Conservation (phyloP, 2,888 invertebrate genomes). For the Agonopterix heracliana region DNA sequence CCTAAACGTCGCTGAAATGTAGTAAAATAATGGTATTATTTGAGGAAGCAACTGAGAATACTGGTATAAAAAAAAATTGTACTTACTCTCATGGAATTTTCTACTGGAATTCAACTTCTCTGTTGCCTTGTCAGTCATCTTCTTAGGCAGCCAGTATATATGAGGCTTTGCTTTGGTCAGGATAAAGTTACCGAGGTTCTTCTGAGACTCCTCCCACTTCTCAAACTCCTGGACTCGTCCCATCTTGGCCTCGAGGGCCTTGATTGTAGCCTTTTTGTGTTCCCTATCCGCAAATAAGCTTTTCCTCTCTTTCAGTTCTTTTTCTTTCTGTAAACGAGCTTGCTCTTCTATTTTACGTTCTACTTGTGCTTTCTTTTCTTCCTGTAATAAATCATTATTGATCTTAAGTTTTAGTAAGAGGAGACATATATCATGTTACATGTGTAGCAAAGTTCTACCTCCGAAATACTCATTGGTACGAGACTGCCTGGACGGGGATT, state of each 20-base stretch:
- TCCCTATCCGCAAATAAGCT: slow-evolving; percentile 90
- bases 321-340: slow-evolving; percentile 90
- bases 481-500: too few species aligned
- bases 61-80: background rate
- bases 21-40: too few species aligned
- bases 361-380: slow-evolving; percentile 81
- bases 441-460: too few species aligned
- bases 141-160: slow-evolving; percentile 91
- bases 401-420: too few species aligned
- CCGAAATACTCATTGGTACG: too few species aligned
- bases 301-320: slow-evolving; percentile 86
- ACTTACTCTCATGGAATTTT: slow-evolving; percentile 79
- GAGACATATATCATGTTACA: too few species aligned
- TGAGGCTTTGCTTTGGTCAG: slow-evolving; percentile 90
- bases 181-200: slow-evolving; percentile 87
- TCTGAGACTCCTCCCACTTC: slow-evolving; percentile 86
- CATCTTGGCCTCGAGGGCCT: slow-evolving; percentile 93
- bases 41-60: too few species aligned
- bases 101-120: slow-evolving; percentile 80
- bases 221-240: slow-evolving; percentile 91
- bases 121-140: slow-evolving; percentile 81
- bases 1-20: too few species aligned
- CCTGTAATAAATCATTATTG: slow-evolving; percentile 30
- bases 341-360: slow-evolving; percentile 96
- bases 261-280: slow-evolving; percentile 91